These are phyloP conservation scores for Sminthurides aquaticus DNA, from an alignment of 2,888 invertebrate species.

Conservation along the genomic window DNA sequence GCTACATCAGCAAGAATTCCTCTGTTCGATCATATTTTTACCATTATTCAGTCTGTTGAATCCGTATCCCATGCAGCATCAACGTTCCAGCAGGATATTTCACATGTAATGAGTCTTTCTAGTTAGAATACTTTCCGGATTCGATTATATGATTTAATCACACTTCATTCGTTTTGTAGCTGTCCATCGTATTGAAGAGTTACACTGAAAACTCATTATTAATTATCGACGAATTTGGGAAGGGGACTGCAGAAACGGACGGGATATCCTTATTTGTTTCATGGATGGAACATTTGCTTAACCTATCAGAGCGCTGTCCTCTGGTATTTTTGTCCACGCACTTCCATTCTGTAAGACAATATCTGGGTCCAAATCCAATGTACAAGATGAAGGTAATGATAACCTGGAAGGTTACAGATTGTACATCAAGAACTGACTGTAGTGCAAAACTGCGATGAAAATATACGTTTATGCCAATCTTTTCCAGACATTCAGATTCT, in stretches of 20 bases:
- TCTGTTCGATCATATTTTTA: constrained; percentile 63
- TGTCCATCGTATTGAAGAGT: constrained; percentile 62
- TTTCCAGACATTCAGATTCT: background rate
- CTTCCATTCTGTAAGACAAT: constrained; percentile 58
- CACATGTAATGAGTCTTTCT: constrained; percentile 57
- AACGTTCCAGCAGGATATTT: constrained; percentile 74
- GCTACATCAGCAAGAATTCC: constrained; percentile 66
- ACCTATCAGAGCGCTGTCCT: constrained; percentile 56
- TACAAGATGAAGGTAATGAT: constrained; percentile 53
- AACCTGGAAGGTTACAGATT: no score
- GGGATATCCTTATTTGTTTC: constrained; percentile 66
- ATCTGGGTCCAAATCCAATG: constrained; percentile 53
- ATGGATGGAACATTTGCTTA: constrained; percentile 60
- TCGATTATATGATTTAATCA: background rate
- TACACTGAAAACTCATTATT: constrained; percentile 62
- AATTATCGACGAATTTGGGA: constrained; percentile 83
- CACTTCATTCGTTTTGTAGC: constrained; percentile 50
- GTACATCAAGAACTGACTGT: no score
- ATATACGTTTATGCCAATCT: background rate
- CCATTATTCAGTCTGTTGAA: constrained; percentile 67
- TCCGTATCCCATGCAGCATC: constrained; percentile 72
- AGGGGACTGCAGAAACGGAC: constrained; percentile 69
- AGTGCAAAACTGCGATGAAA: no score
- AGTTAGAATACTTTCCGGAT: background rate
- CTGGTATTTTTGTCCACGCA: constrained; percentile 73